Evolutionary conservation across 37 sponge, comb jelly and placozoan genomes (phyloP).

Genomic region (Ianthella basta): DNA sequence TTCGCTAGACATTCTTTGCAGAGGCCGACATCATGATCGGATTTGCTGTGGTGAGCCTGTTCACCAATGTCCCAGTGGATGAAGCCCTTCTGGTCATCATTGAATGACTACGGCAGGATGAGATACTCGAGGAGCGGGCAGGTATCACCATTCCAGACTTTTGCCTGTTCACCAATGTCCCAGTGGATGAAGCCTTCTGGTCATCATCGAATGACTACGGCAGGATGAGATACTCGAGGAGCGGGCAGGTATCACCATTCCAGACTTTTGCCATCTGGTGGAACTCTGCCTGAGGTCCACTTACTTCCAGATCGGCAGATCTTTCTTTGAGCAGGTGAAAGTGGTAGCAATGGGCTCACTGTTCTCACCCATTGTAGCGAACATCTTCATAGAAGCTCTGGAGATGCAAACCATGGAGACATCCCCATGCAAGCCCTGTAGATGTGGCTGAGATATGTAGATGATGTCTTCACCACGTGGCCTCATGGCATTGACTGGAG

Average conservation of each 20-base stretch:
- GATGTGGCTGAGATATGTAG: constrained; percentile 32
- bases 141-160: constrained; percentile 1
- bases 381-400: too few relatives aligned
- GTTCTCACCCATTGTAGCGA: too few relatives aligned
- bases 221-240: neutral
- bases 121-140: neutral
- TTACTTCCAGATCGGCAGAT: too few relatives aligned
- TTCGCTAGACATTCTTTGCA: neutral
- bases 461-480: constrained; percentile 23
- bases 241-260: neutral
- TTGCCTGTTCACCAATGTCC: constrained; percentile 31
- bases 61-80: constrained; percentile 24
- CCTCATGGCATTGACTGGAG: neutral
- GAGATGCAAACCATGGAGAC: too few relatives aligned
- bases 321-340: too few relatives aligned
- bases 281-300: constrained; percentile 15
- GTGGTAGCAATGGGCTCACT: too few relatives aligned
- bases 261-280: neutral
- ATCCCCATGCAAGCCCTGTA: neutral
- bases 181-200: constrained; percentile 14
- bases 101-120: neutral
- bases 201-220: neutral
- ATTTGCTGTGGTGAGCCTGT: constrained; percentile 18
- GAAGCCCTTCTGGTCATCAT: constrained; percentile 1
- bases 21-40: neutral